Base-by-base conservation (phyloP, 2,797 vertebrate species). In the Cuniculus paca region DNA sequence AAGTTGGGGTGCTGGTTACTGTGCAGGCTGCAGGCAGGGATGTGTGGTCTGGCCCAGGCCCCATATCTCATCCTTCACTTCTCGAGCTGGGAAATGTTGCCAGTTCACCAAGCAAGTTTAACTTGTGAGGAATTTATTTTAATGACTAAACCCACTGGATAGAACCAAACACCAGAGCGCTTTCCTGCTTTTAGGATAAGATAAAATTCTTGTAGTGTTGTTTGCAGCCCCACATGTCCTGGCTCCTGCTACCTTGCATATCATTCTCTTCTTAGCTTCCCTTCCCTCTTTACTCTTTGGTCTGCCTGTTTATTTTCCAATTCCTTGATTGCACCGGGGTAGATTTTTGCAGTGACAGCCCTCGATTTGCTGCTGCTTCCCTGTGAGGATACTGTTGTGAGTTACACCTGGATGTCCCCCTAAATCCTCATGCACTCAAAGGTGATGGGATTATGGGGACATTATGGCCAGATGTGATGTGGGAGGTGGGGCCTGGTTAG, bases 211-310 rank as follows among this genome's bases (percentile, higher is more conserved):
- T 17, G 10, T 1, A 14, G 74, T 7, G 5, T 36, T 86, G 11
- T 54, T 2, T 1, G 50, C 14, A 63, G 82, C 11, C 11, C 11
- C 2, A 1, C 0, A 0, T 0, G n/a, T 19, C 26, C 52, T 36
- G 24, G 74, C 5, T 20, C 48, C 34, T 10, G 6, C 48, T 19
- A 2, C 36, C 16, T 13, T 6, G 5, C 10, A 34, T 16, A 31
- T 88, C 13, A 4, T 16, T 39, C 60, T 4, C 0, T 3, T 5
- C 45, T 3, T 0, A 0, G 1, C 20, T 54, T 34, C 26, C 28
- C 36, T 52, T 45, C 2, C 0, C 6, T 1, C 74, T 58, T 13
- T 48, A 7, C 31, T 52, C 89, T 70, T 39, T 48, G 0, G 31
- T 42, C 61, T 6, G 48, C 14, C 0, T 1, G 19, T 20, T 45